Evolutionary conservation across 35 echinoderm and acorn worm genomes (phyloP).

Genomic region (Hemicentrotus pulcherrimus): DNA sequence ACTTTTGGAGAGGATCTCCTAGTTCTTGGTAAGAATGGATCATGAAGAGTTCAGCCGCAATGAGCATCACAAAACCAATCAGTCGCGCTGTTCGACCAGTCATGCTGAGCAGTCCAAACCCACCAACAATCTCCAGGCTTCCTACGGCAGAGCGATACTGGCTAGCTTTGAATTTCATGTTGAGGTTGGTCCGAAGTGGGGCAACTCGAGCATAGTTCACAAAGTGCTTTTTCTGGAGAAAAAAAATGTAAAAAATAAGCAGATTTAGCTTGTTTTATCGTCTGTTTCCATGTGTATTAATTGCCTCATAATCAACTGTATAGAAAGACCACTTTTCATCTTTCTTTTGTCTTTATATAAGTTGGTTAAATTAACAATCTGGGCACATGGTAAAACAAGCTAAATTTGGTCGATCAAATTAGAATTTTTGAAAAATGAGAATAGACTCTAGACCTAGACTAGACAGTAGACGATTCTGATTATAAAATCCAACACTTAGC

Average conservation of each 20-base stretch:
- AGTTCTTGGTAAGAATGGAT: slow-evolving; percentile 9
- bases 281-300: too few relatives aligned
- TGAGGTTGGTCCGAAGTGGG: slow-evolving; percentile 64
- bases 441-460: too few relatives aligned
- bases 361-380: too few relatives aligned
- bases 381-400: too few relatives aligned
- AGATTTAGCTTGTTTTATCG: too few relatives aligned
- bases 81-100: background rate
- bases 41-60: slow-evolving; percentile 43
- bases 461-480: too few relatives aligned
- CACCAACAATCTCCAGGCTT: slow-evolving; percentile 81
- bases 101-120: slow-evolving; percentile 66
- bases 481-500: too few relatives aligned
- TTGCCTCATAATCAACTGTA: too few relatives aligned
- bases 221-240: slow-evolving; percentile 88
- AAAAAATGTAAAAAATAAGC: background rate
- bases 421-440: too few relatives aligned
- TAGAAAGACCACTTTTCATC: too few relatives aligned
- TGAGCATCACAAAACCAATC: slow-evolving; percentile 22
- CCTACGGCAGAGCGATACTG: slow-evolving; percentile 76
- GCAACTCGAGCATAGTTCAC: slow-evolving; percentile 85
- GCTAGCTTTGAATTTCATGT: slow-evolving; percentile 69
- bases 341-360: too few relatives aligned
- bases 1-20: slow-evolving; percentile 23
- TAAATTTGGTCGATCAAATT: too few relatives aligned